phyloP scores from a whole-genome alignment of 2,888 invertebrate species.

The Polydrusus tereticollis region DNA sequence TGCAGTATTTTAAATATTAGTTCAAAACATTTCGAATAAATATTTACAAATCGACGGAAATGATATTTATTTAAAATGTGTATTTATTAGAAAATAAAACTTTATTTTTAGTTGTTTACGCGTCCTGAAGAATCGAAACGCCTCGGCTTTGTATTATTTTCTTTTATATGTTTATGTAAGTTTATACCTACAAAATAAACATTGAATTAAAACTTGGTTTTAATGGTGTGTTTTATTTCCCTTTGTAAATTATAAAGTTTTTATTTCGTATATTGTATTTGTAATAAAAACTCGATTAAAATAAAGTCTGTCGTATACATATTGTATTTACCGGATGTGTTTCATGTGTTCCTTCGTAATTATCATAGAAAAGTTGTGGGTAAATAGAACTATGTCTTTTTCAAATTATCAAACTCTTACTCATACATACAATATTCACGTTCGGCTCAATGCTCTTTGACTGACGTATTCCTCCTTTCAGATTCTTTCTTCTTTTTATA shows the following conservation, averaged over 20 bases:
- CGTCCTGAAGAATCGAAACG: constrained; percentile 42
- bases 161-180: constrained; percentile 51
- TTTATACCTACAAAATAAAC: constrained; percentile 50
- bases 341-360: too few relatives aligned
- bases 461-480: too few relatives aligned
- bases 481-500: too few relatives aligned
- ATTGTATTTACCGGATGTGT: too few relatives aligned
- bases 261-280: constrained; percentile 33
- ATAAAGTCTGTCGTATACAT: background rate
- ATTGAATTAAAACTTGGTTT: constrained; percentile 46
- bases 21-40: constrained; percentile 15
- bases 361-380: too few relatives aligned
- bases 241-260: constrained; percentile 45
- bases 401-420: too few relatives aligned
- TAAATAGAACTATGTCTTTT: too few relatives aligned
- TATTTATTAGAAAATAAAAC: constrained; percentile 50
- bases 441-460: too few relatives aligned
- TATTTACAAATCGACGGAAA: constrained; percentile 22
- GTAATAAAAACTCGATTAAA: background rate
- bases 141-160: constrained; percentile 34
- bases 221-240: constrained; percentile 48
- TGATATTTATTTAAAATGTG: constrained; percentile 45
- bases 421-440: too few relatives aligned
- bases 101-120: constrained; percentile 48
- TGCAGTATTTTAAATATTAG: background rate